These are phyloP conservation scores for Tapirus indicus DNA, from an alignment of 2,797 vertebrate genomes.

Conservation along the genomic window DNA sequence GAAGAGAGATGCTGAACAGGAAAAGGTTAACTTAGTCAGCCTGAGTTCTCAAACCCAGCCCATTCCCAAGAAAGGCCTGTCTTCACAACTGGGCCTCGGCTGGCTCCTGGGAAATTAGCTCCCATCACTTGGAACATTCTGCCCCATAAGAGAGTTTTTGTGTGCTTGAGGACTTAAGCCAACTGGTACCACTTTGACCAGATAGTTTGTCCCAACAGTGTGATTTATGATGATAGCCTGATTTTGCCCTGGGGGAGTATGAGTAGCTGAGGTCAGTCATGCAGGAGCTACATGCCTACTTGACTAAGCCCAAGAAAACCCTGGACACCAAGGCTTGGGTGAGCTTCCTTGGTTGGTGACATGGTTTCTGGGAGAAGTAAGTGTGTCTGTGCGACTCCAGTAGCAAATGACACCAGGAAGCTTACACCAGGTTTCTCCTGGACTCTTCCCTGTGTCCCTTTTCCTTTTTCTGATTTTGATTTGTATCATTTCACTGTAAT, in stretches of 20 bases:
- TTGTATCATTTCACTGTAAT: neutral
- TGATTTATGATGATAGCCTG: too few relatives aligned
- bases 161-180: neutral
- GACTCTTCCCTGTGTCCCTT: neutral
- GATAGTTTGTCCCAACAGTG: neutral
- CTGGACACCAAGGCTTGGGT: too few relatives aligned
- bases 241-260: neutral
- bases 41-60: fast-evolving
- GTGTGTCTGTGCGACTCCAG: fast-evolving
- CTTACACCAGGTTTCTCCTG: too few relatives aligned
- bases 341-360: neutral
- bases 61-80: fast-evolving
- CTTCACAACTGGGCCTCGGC: neutral
- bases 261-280: neutral
- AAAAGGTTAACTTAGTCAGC: too few relatives aligned
- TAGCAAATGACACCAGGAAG: neutral
- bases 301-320: neutral
- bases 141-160: fast-evolving
- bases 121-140: neutral
- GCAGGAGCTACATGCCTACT: fast-evolving
- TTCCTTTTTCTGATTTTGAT: neutral
- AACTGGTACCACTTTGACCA: neutral
- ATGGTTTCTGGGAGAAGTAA: neutral
- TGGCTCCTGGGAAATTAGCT: neutral
- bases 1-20: neutral